phyloP scores from a whole-genome alignment of 1,140 invertebrate genomes.

The Oppia nitens region DNA sequence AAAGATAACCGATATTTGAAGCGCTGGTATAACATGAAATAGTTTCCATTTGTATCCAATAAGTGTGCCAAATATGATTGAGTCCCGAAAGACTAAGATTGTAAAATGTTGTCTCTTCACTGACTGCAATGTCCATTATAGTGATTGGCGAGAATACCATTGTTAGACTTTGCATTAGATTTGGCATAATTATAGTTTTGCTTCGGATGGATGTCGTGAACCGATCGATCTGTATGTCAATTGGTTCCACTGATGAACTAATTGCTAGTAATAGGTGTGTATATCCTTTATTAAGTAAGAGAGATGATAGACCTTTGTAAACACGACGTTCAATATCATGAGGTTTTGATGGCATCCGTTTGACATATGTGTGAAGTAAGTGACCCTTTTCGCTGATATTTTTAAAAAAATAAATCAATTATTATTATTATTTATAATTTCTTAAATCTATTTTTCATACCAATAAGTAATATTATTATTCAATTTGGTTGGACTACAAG shows the following conservation, averaged over 20 bases:
- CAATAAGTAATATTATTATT: background rate
- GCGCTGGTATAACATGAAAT: constrained; percentile 4
- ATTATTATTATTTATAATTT: background rate
- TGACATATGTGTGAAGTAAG: background rate
- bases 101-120: constrained; percentile 12
- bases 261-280: constrained; percentile 4
- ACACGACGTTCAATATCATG: constrained; percentile 4
- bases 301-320: background rate
- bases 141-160: background rate
- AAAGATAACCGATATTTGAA: background rate
- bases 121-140: constrained; percentile 10
- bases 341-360: constrained; percentile 1
- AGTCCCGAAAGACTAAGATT: constrained; percentile 11
- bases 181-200: constrained; percentile 6
- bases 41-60: constrained; percentile 8
- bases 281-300: background rate
- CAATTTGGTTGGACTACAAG: constrained; percentile 3
- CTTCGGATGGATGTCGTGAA: constrained; percentile 1
- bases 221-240: constrained; percentile 5
- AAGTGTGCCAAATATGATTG: constrained; percentile 14
- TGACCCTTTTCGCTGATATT: constrained; percentile 1
- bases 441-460: background rate
- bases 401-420: background rate
- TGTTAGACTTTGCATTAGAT: background rate
- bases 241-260: background rate